Evolutionary conservation across 2,888 invertebrate genomes (phyloP).

Genomic region (Diplolepis rosae): DNA sequence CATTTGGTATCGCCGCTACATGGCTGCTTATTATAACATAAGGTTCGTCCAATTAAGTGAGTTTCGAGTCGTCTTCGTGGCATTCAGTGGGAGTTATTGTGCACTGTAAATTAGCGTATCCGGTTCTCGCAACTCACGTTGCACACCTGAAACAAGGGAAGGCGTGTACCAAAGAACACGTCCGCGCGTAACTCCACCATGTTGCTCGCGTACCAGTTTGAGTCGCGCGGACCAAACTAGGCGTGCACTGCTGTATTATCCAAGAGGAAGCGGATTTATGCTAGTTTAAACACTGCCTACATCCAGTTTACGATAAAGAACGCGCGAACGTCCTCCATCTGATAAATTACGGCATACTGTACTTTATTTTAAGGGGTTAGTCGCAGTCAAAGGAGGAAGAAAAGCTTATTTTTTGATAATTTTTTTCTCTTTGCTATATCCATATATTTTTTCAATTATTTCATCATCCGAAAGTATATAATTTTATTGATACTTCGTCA

Average conservation of each 20-base stretch:
- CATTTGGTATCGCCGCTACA: neutral
- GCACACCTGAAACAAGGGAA: constrained; percentile 22
- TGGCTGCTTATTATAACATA: constrained; percentile 33
- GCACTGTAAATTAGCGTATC: constrained; percentile 39
- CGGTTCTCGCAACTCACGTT: constrained; percentile 43
- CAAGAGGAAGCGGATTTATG: constrained; percentile 59
- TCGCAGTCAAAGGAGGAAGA: too few species aligned
- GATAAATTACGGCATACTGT: neutral
- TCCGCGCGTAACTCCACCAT: constrained; percentile 1
- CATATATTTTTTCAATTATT: too few species aligned
- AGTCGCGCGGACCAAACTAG: neutral
- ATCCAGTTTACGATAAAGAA: constrained; percentile 49
- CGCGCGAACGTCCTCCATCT: neutral
- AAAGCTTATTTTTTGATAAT: too few species aligned
- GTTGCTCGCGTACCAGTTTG: neutral
- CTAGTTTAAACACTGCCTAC: constrained; percentile 57
- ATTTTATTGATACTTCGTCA: too few species aligned
- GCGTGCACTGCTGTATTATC: constrained; percentile 44
- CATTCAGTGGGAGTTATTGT: constrained; percentile 34
- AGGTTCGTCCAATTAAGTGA: constrained; percentile 37
- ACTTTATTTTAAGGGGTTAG: too few species aligned
- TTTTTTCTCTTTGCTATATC: too few species aligned
- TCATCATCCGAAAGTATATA: too few species aligned
- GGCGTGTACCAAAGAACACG: constrained; percentile 9
- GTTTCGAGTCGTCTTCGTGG: constrained; percentile 32